Percentiles rank a stretch among this genome's conserved stretches.
Evolutionary conservation across 2,888 invertebrate genomes (phyloP).

Genomic region (Myopa testacea): DNA sequence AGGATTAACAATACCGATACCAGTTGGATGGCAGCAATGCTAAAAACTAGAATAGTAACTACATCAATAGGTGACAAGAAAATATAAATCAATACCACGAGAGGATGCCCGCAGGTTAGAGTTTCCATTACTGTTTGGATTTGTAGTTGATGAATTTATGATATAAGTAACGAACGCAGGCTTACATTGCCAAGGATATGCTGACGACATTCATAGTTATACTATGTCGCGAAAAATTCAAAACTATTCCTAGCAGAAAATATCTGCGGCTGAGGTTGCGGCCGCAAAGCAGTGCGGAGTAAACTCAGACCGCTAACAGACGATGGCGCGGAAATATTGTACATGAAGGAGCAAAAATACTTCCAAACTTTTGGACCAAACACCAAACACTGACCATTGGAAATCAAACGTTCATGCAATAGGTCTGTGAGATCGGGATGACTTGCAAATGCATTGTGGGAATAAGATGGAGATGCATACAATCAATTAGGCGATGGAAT

Average conservation of each 20-base stretch:
- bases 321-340: no score
- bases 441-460: no score
- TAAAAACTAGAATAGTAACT: slow-evolving; percentile 5
- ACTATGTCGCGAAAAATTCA: background rate
- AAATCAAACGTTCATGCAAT: no score
- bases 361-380: no score
- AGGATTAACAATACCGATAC: background rate
- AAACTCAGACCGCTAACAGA: no score
- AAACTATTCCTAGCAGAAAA: background rate
- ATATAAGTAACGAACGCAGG: background rate
- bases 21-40: background rate
- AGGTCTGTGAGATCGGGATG: no score
- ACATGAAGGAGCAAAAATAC: no score
- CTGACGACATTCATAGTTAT: background rate
- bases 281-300: background rate
- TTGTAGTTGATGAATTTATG: slow-evolving; percentile 7
- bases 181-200: background rate
- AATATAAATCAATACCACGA: background rate
- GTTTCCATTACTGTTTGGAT: background rate
- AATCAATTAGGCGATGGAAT: no score
- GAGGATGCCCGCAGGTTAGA: slow-evolving; percentile 4
- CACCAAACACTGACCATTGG: no score
- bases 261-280: background rate
- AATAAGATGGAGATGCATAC: no score
- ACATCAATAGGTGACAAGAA: background rate